Base-by-base conservation (phyloP, 1,140 invertebrate genomes). In the Anagrus nilaparvatae region DNA sequence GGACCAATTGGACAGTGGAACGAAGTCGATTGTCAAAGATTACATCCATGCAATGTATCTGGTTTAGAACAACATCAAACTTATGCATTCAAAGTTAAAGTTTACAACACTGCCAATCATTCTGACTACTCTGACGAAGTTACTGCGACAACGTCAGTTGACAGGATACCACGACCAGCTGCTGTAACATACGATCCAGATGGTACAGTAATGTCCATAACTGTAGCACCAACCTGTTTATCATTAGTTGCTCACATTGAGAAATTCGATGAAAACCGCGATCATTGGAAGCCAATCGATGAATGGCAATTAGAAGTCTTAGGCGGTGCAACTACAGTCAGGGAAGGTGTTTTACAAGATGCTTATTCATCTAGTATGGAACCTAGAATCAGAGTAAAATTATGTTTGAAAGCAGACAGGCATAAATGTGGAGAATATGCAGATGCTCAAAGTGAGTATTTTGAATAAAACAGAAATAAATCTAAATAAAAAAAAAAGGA, bases 11-110 rank as follows among this genome's bases (percentile, higher is more conserved):
- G 71, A 2, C 75, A 80, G 46, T 86, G 82, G 81, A 73, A 78
- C 46, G 85, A 90, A 55, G 76, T 83, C 29, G 84, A 91, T 50
- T 95, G 90, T 54, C 79, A 84, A 23, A 70, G 77, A 13, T 77
- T 79, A 20, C 88, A 90, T 52, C 88, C 88, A 1, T 95, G 91
- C 61, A 89, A 89, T 56, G 81, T 94, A 0, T 82, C 80, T 0
- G 70, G 76, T 18, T 66, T 93, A 2, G 82, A 88, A 8, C 87
- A 91, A 53, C 84, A 90, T 56, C 83, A 84, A 51, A 78, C 73
- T 7, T 91, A 89, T 54, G 68, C 78, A 0, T 88, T 90, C 58
- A 87, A 86, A 70, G 45, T 90, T 16, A 87, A 87, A 67, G 87
- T 87, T 0, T 73, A 84, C 41, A 93, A 91, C 55, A 81, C 82